Base-by-base conservation (phyloP, 2,888 invertebrate genomes). In the Octonoba sinensis region DNA sequence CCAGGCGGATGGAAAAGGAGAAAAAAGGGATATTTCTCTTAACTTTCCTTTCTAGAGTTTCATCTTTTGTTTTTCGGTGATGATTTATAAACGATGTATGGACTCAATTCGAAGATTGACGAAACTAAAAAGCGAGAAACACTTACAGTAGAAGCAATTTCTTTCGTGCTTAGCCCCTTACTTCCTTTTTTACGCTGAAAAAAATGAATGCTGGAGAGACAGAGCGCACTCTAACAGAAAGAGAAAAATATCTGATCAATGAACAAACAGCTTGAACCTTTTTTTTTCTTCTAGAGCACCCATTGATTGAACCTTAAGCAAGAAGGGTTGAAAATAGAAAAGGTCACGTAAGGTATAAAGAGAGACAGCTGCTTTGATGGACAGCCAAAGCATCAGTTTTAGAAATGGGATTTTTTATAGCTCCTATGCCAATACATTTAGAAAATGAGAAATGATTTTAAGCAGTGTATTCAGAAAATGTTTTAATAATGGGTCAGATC, bases 31-130 rank as follows among this genome's bases (percentile, higher is more conserved):
- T 69, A 62, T 76, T 76, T 76, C 70, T 70, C 76, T 70, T 76
- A 69, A 69, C 69, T 76, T 67, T 69, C 67, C 73, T 76, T 69
- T 67, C 69, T 70, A 70, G 76, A 69, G 62, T 76, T 76, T 76
- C 69, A 76, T 62, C 69, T 70, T 76, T 76, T 76, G 76, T 76
- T 70, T 76, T 36, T 70, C 62, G 77, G 62, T 64, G 70, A 70
- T 77, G 77, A 77, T 77, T 77, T 77, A 77, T 77, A 70, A 64
- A 71, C 77, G 70, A 77, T 70, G 77, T 75, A 75, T 67, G 67
- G 75, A 75, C 75, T 75, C 66, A 67, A 67, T 75, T 64, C 24
- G 60, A 75, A 66, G 59, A 75, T 75, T 59, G 75, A 75, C 75
- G 75, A 75, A 75, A 67, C 75, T 75, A 75, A 75, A 75, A 75